Percentiles rank a stretch among this genome's conserved stretches.
phyloP scores from a whole-genome alignment of 1,140 invertebrate species.

The Macrostomum lignano region DNA sequence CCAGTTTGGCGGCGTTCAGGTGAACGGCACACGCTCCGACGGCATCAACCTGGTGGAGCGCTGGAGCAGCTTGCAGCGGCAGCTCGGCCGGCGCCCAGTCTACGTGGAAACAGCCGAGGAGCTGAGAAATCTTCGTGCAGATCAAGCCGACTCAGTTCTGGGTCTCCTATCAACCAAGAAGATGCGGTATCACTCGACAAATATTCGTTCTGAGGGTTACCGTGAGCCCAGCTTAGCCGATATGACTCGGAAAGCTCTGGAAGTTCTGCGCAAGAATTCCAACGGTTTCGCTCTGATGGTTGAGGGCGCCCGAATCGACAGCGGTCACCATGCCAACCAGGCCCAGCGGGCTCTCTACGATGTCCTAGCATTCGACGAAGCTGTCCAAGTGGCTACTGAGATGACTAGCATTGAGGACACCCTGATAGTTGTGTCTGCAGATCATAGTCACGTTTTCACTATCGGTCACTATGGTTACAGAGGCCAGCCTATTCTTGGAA shows the following conservation, averaged over 20 bases:
- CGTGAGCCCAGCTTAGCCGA: conserved; percentile 37
- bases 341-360: conserved; percentile 46
- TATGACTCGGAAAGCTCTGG: conserved; percentile 52
- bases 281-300: conserved; percentile 56
- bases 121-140: not conserved
- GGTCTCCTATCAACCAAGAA: conserved; percentile 41
- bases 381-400: conserved; percentile 6
- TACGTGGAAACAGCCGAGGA: no score
- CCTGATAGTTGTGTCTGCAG: conserved; percentile 51
- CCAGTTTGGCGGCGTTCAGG: no score
- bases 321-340: conserved; percentile 46
- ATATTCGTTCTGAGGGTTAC: no score
- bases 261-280: conserved; percentile 41
- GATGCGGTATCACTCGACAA: conserved; percentile 39
- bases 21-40: no score
- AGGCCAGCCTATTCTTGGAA: conserved; percentile 23
- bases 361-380: conserved; percentile 40
- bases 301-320: conserved; percentile 49
- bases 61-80: no score
- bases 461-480: conserved; percentile 10
- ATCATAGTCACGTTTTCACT: conserved; percentile 34
- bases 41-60: conserved; percentile 32
- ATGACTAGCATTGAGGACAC: conserved; percentile 32
- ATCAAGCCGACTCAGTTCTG: conserved; percentile 6
- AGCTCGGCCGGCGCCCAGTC: no score